phyloP scores from a whole-genome alignment of 2,113 vertebrate genomes.

The Solenodon paradoxus region DNA sequence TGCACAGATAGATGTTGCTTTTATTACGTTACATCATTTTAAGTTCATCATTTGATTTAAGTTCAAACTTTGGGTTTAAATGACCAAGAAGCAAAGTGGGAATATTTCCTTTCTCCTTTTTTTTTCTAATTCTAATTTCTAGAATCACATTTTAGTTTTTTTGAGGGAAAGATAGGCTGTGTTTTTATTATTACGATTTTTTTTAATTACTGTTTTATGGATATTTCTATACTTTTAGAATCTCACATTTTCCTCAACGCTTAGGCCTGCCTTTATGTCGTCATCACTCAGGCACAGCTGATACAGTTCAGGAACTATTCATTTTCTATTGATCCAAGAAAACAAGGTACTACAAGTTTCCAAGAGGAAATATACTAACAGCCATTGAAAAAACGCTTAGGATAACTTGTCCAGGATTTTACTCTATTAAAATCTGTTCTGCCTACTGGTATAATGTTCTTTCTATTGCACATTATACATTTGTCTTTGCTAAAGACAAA shows the following conservation, averaged over 20 bases:
- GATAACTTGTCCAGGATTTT: background rate
- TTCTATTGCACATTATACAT: background rate
- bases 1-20: background rate
- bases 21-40: background rate
- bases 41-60: background rate
- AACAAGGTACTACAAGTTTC: background rate
- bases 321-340: background rate
- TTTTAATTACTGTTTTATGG: background rate
- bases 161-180: background rate
- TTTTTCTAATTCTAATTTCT: conserved; percentile 1
- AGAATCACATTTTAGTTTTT: conserved; percentile 3
- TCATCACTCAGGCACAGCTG: background rate
- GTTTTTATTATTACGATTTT: too few species aligned
- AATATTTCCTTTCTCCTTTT: background rate
- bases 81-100: background rate
- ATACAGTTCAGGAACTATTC: background rate
- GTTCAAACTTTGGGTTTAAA: background rate
- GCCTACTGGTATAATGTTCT: background rate
- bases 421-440: background rate
- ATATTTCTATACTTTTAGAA: background rate
- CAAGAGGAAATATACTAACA: background rate
- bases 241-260: background rate
- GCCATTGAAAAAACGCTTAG: background rate
- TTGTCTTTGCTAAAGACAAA: background rate
- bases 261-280: background rate